These are phyloP conservation scores for Apistogramma diplotaenia DNA, from an alignment of 2,113 vertebrate species.

Conservation along the genomic window DNA sequence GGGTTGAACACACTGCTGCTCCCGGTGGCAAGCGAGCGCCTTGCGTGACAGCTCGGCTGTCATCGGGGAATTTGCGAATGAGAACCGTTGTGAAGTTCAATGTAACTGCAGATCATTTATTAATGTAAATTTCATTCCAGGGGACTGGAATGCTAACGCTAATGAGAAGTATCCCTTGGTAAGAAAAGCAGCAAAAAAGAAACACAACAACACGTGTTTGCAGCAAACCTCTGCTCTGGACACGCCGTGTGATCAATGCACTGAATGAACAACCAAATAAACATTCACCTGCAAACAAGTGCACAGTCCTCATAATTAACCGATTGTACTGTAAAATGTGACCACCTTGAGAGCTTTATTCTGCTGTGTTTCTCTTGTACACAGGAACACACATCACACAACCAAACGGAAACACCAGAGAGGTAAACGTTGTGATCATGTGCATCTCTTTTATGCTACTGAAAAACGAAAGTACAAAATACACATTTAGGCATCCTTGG, in stretches of 20 bases:
- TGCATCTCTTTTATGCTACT: not conserved
- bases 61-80: not conserved
- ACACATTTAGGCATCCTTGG: not conserved
- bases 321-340: not conserved
- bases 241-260: not conserved
- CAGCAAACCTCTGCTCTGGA: not conserved
- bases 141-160: not conserved
- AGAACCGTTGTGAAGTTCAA: not conserved
- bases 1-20: not conserved
- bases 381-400: not conserved
- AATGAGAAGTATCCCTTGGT: not conserved
- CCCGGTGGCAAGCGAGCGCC: not conserved
- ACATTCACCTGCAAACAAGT: not conserved
- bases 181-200: not conserved
- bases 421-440: not conserved
- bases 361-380: too few species aligned
- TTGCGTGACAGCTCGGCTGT: not conserved
- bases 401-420: not conserved
- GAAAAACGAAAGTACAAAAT: not conserved
- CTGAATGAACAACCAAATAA: not conserved
- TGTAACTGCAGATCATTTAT: not conserved
- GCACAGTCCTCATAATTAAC: not conserved
- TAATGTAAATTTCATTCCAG: not conserved
- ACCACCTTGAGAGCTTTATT: not conserved
- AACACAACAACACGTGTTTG: not conserved